These are phyloP conservation scores for Trematomus loennbergii DNA, from an alignment of 2,113 vertebrate species.

Conservation along the genomic window DNA sequence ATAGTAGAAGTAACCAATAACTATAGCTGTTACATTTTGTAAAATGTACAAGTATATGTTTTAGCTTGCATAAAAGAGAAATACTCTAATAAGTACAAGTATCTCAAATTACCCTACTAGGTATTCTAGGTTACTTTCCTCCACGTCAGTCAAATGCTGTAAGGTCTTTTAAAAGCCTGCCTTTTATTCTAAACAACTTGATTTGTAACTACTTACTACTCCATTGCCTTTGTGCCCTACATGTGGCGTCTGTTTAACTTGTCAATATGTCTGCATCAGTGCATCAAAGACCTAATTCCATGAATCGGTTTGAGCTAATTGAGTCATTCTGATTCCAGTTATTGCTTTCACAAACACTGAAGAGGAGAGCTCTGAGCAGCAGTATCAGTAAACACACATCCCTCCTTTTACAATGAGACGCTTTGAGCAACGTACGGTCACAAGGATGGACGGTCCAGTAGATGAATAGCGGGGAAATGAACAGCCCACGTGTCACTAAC, in stretches of 20 bases:
- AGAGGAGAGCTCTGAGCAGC: background rate
- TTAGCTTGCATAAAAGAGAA: background rate
- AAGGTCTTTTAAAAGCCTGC: constrained; percentile 8
- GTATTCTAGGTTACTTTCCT: background rate
- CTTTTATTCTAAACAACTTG: constrained; percentile 14
- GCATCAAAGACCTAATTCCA: constrained; percentile 3
- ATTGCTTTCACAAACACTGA: constrained; percentile 4
- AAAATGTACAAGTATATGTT: background rate
- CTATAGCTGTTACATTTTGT: background rate
- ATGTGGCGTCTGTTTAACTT: constrained; percentile 22
- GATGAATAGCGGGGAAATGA: constrained; percentile 37
- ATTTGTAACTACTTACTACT: constrained; percentile 9
- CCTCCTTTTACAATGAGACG: constrained; percentile 20
- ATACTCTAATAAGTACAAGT: background rate
- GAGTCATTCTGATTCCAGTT: background rate
- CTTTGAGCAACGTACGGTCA: constrained; percentile 54
- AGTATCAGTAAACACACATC: background rate
- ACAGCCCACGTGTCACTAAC: constrained; percentile 34
- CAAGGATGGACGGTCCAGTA: constrained; percentile 34
- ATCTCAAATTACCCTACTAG: background rate
- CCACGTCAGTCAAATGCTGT: background rate
- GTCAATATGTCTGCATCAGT: constrained; percentile 24
- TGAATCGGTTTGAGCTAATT: background rate
- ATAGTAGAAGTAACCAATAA: background rate
- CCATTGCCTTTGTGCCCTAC: background rate